phyloP scores from a whole-genome alignment of 2,888 invertebrate species.

The Gymnocheta viridis region DNA sequence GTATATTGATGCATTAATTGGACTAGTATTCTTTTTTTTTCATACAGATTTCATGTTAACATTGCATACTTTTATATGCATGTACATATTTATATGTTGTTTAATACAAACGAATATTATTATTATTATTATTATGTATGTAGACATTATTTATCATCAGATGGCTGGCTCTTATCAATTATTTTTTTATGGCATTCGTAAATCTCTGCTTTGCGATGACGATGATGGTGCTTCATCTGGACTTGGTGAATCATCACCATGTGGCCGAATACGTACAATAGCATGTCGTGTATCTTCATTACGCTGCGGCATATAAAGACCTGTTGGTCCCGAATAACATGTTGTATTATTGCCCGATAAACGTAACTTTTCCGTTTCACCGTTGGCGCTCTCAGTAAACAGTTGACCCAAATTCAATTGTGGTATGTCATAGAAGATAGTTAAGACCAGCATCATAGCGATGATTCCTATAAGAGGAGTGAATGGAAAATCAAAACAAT shows the following conservation, averaged over 20 bases:
- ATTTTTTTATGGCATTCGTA: slow-evolving; percentile 83
- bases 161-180: slow-evolving; percentile 38
- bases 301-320: slow-evolving; percentile 81
- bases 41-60: slow-evolving; percentile 39
- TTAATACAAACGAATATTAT: not conserved
- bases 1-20: slow-evolving; percentile 29
- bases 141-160: slow-evolving; percentile 19
- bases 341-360: slow-evolving; percentile 83
- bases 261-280: slow-evolving; percentile 86
- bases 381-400: slow-evolving; percentile 86
- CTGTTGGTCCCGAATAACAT: slow-evolving; percentile 81
- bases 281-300: slow-evolving; percentile 84
- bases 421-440: slow-evolving; percentile 94
- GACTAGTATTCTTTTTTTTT: slow-evolving; percentile 47
- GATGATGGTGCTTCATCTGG: slow-evolving; percentile 87
- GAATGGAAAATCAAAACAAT: not conserved
- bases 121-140: too few species aligned
- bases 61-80: slow-evolving; percentile 5
- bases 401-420: slow-evolving; percentile 92
- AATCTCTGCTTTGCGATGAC: slow-evolving; percentile 84
- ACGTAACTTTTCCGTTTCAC: slow-evolving; percentile 87
- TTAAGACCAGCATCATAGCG: slow-evolving; percentile 91
- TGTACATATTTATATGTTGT: not conserved
- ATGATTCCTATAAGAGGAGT: slow-evolving; percentile 85
- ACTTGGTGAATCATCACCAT: slow-evolving; percentile 86